Evolutionary conservation across 2,113 vertebrate species (phyloP), one percentile per base, ranked within the genome.

Genomic region (Raja brachyura): DNA sequence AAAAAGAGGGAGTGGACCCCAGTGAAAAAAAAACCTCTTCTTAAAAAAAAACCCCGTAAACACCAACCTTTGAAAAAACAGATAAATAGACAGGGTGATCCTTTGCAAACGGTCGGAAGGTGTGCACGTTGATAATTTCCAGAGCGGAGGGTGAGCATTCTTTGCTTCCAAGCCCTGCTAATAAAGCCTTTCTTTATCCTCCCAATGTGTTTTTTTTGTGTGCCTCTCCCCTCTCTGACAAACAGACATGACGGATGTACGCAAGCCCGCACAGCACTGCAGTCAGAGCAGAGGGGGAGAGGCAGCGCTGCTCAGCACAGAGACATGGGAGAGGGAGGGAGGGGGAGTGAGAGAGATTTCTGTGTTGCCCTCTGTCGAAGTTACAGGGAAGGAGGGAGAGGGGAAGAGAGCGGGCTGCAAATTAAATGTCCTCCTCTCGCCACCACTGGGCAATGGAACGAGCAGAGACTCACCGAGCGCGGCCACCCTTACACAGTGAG

Each of bases 171-270:
- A 61, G 28, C 66, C 63, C 22, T 70, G 39, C 88, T 33, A 48
- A 92, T 73, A 70, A 92, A 92, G 88, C 59, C 83, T 88, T 66
- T 66, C 83, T 88, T 88, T 88, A 88, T 88, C 83, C 59, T 77
- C 33, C n/a, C 61, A 73, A 73, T 92, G 88, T 92, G 39, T 39
- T 70, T 70, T 39, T 48, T 48, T 48, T 48, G 39, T 48, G 39
- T 31, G 10, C 14, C n/a, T 56, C 22, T 56, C 59, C 56, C 59
- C 83, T 90, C 88, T 73, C 88, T 92, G 88, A 73, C 88, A 92
- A 92, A 92, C 88, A 92, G 63, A 92, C 88, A 92, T 92, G 88
- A 92, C 88, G 88, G 88, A 92, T 92, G 66, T 92, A 92, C 88
- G 88, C 88, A 92, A 73, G 88, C 88, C 68, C 88, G 66, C 73